Percentiles rank a stretch among this genome's conserved stretches.
Evolutionary conservation across 64 coral and sea anemone genomes (phyloP).

Genomic region (Pachyseris speciosa): DNA sequence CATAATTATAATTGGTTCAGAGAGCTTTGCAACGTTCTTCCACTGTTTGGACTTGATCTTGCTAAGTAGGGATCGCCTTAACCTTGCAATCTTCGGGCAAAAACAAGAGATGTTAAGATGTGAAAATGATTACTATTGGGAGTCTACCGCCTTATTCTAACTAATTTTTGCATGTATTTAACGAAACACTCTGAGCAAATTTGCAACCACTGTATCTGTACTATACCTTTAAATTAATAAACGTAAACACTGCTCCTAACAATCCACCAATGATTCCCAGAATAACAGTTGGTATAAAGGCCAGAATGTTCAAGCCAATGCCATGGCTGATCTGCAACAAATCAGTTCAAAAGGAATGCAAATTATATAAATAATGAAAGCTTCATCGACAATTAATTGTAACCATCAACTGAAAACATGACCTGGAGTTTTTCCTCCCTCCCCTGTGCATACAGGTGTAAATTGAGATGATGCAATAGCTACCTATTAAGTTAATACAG

Average conservation of each 20-base stretch:
- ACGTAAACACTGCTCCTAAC: conserved; percentile 92
- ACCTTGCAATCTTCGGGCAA: conserved; percentile 83
- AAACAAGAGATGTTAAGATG: not conserved
- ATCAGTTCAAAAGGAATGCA: not conserved
- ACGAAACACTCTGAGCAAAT: too few relatives aligned
- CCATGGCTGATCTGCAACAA: conserved; percentile 92
- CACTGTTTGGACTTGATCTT: conserved; percentile 86
- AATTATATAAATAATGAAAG: not conserved
- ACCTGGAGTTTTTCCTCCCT: too few relatives aligned
- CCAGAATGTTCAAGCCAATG: conserved; percentile 92
- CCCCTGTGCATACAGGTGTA: too few relatives aligned
- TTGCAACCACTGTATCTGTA: not conserved
- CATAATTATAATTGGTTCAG: conserved; percentile 92
- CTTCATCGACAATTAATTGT: too few relatives aligned
- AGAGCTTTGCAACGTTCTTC: conserved; percentile 91
- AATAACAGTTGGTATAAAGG: conserved; percentile 91
- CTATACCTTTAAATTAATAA: conserved; percentile 93
- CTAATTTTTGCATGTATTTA: too few relatives aligned
- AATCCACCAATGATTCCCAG: conserved; percentile 89
- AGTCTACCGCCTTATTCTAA: too few relatives aligned
- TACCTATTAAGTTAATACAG: too few relatives aligned
- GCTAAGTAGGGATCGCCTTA: conserved; percentile 83
- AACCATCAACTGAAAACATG: too few relatives aligned
- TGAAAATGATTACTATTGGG: too few relatives aligned
- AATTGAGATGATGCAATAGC: too few relatives aligned